These are phyloP conservation scores for Alethe castanea DNA, from an alignment of 2,113 vertebrate species.

Conservation along the genomic window DNA sequence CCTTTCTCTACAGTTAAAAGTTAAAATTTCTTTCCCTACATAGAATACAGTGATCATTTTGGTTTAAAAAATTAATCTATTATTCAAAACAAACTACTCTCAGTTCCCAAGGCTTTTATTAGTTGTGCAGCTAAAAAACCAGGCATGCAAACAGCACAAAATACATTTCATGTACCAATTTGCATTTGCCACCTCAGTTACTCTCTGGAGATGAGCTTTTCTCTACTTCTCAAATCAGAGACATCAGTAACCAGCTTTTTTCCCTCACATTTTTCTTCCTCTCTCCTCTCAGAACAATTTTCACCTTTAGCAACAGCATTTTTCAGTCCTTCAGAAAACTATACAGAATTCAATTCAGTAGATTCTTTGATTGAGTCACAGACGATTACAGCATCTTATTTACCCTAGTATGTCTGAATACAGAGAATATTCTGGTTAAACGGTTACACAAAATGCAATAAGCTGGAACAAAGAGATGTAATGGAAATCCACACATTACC, in stretches of 20 bases:
- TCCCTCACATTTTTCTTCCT: background rate
- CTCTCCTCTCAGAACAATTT: background rate
- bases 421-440: background rate
- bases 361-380: background rate
- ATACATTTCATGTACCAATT: background rate
- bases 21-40: background rate
- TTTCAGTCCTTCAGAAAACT: background rate
- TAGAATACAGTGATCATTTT: background rate
- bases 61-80: background rate
- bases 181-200: background rate
- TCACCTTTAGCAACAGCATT: background rate
- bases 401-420: background rate
- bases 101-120: background rate
- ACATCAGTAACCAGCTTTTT: background rate
- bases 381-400: background rate
- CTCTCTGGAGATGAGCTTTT: background rate
- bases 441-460: background rate
- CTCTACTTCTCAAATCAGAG: background rate
- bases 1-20: background rate
- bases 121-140: background rate
- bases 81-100: background rate
- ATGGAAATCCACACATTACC: background rate
- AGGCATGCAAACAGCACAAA: rapidly evolving
- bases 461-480: background rate
- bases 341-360: background rate